phyloP scores from a whole-genome alignment of 1,140 invertebrate genomes.

The Drosophila cardini region DNA sequence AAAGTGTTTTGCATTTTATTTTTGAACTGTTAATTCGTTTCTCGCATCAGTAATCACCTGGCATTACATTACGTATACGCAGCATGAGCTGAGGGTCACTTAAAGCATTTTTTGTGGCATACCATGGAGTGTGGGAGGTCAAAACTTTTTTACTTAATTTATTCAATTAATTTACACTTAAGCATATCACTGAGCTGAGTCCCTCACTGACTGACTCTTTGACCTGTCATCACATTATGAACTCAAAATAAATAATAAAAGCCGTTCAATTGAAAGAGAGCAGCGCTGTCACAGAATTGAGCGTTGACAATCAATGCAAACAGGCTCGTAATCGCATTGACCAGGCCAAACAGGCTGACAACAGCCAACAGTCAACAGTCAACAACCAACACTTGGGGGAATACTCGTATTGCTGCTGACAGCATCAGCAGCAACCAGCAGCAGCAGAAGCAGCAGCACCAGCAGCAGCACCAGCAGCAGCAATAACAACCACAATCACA shows the following conservation, averaged over 20 bases:
- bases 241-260: slow-evolving; percentile 62
- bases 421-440: slow-evolving; percentile 41
- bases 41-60: slow-evolving; percentile 56
- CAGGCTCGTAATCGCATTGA: slow-evolving; percentile 73
- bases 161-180: slow-evolving; percentile 81
- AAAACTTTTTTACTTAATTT: slow-evolving; percentile 72
- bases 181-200: slow-evolving; percentile 46
- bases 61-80: slow-evolving; percentile 65
- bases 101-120: slow-evolving; percentile 24
- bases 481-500: slow-evolving; percentile 29
- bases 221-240: slow-evolving; percentile 67
- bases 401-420: slow-evolving; percentile 59
- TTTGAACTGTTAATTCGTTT: slow-evolving; percentile 25
- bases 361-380: slow-evolving; percentile 2
- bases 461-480: slow-evolving; percentile 35
- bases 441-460: slow-evolving; percentile 34
- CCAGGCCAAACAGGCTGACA: slow-evolving; percentile 42
- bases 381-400: slow-evolving; percentile 42
- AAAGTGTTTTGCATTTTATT: slow-evolving; percentile 15
- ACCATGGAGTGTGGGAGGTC: not conserved
- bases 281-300: slow-evolving; percentile 63
- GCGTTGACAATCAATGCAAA: slow-evolving; percentile 76
- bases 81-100: slow-evolving; percentile 28
- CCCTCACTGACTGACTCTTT: slow-evolving; percentile 8
- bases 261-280: slow-evolving; percentile 42